Base-by-base conservation (phyloP, 2,888 invertebrate species). In the Agrotis ipsilon region DNA sequence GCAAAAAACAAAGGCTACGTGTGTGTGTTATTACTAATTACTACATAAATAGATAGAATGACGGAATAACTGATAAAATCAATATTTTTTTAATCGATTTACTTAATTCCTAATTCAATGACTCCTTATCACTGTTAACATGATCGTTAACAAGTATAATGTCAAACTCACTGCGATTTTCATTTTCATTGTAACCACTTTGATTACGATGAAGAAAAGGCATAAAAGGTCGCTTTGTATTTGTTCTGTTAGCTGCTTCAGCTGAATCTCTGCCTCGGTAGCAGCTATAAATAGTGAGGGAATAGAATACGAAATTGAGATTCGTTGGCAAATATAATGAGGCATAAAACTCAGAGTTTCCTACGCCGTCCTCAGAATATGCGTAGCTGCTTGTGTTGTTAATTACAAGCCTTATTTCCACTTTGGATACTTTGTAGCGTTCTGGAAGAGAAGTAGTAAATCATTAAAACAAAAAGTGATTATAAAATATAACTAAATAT, bases 341-440 rank as follows among this genome's bases (percentile, higher is more conserved):
- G 2, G 90, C 95, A 3, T 81, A 73, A 84, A 95, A 95, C 46
- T 89, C 88, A 1, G 73, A 9, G 2, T 54, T 24, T 1, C 94
- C 95, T 7, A 95, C 85, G 18, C 93, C 94, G 3, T 71, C 74
- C 3, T 88, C 80, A 2, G 95, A 93, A 66, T 84, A 85, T 0
- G 91, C 93, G 59, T 89, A 77, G 77, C 90, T 91, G 54, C 93
- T 91, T 2, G 96, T 94, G 64, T 92, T 89, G 73, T 95, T 95
- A 46, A 93, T 82, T 5, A 94, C 80, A 18, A 96, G 59, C 27
- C 45, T 81, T 32, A 96, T 91, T 87, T 94, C 93, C 3, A 92
- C 95, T 78, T 86, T 87, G n/a, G 94, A 89, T 11, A 91, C 85
- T 59, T 72, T 81, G 45, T 66, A 78, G 27, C 67, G 27, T 11